Evolutionary conservation across 1,140 invertebrate genomes (phyloP).

Genomic region (Scaptodrosophila lebanonensis): DNA sequence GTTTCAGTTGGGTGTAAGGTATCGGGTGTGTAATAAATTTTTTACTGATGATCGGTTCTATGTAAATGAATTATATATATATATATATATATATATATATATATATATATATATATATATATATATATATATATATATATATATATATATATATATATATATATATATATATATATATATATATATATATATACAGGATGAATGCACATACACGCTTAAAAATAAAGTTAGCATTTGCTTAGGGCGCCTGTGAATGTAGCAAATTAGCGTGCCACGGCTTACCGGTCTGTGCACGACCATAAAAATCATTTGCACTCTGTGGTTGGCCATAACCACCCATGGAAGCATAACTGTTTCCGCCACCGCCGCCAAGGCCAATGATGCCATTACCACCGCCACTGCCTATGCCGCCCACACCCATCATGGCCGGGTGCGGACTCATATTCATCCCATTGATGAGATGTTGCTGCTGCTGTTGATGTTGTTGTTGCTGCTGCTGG

Average conservation of each 20-base stretch:
- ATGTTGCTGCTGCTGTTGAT: conserved; percentile 55
- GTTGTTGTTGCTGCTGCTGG: conserved; percentile 52
- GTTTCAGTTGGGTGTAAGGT: too few relatives aligned
- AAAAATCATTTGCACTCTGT: conserved; percentile 41
- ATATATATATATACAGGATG: conserved; percentile 23
- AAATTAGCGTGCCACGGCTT: conserved; percentile 60
- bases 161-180: conserved; percentile 22
- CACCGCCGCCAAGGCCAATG: conserved; percentile 59
- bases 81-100: too few relatives aligned
- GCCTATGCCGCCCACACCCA: conserved; percentile 60
- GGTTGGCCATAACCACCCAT: conserved; percentile 48
- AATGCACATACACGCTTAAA: too few relatives aligned
- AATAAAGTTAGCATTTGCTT: background rate
- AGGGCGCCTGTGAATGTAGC: too few relatives aligned
- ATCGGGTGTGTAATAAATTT: too few relatives aligned
- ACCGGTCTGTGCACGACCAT: conserved; percentile 44
- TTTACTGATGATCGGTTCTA: too few relatives aligned
- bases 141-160: too few relatives aligned
- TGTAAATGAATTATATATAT: too few relatives aligned
- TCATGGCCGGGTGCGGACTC: conserved; percentile 59
- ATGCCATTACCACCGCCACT: conserved; percentile 63
- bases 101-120: too few relatives aligned
- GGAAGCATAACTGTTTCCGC: conserved; percentile 32
- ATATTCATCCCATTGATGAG: conserved; percentile 61
- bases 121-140: too few relatives aligned